Evolutionary conservation across 2,888 invertebrate species (phyloP).

Genomic region (Andrena trimmerana): DNA sequence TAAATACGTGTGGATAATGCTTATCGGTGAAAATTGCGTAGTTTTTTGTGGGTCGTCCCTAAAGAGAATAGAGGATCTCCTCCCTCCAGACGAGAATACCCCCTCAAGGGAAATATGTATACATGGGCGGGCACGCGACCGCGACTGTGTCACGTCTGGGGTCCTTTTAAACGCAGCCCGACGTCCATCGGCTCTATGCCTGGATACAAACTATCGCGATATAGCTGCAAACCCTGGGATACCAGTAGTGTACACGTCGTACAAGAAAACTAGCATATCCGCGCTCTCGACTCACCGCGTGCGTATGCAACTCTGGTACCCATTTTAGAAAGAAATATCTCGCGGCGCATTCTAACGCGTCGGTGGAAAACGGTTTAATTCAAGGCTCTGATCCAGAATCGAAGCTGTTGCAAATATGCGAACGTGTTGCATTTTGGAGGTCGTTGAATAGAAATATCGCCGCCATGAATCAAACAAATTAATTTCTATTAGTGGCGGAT

Average conservation of each 20-base stretch:
- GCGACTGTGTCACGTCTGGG: too few species aligned
- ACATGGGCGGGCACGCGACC: too few species aligned
- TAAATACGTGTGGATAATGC: too few species aligned
- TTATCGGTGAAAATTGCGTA: too few species aligned
- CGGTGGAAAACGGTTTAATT: slow-evolving; percentile 47
- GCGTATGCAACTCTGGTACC: background rate
- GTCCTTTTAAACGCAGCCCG: too few species aligned
- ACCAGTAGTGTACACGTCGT: background rate
- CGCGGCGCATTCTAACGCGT: slow-evolving; percentile 24
- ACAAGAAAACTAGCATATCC: slow-evolving; percentile 15
- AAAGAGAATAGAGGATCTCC: too few species aligned
- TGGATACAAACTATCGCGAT: too few species aligned
- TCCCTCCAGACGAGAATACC: too few species aligned
- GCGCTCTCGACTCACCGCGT: background rate
- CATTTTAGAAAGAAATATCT: slow-evolving; percentile 26
- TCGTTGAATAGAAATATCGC: slow-evolving; percentile 31
- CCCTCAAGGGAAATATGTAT: too few species aligned
- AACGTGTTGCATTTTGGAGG: slow-evolving; percentile 27
- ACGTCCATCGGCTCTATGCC: too few species aligned
- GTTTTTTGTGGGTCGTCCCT: too few species aligned
- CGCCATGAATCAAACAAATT: background rate
- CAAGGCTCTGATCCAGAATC: slow-evolving; percentile 51
- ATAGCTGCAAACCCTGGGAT: background rate
- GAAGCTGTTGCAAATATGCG: slow-evolving; percentile 19
- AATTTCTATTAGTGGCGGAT: too few species aligned